Conservation (phyloP, 92 coral and sea anemone genomes). For the Muricea muricata region DNA sequence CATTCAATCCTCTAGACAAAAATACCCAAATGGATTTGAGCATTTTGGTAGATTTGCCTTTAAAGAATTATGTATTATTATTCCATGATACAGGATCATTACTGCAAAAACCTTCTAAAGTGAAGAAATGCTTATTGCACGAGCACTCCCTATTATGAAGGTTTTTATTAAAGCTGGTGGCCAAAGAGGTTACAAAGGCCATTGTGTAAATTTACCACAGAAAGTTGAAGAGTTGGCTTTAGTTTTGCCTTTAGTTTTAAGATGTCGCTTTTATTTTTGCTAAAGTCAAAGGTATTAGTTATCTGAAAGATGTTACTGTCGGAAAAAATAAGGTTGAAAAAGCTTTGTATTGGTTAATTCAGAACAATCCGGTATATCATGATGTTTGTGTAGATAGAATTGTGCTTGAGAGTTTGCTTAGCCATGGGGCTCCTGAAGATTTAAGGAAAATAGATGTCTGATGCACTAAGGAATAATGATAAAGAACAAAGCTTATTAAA, state of each 20-base stretch:
- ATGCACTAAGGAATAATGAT: not conserved
- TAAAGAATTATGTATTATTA: constrained; percentile 8
- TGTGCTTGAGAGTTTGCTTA: constrained; percentile 42
- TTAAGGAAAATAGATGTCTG: constrained; percentile 21
- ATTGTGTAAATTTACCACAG: constrained; percentile 62
- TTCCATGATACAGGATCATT: constrained; percentile 29
- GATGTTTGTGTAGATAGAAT: constrained; percentile 32
- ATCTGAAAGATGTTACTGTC: constrained; percentile 56
- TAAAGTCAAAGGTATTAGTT: constrained; percentile 54
- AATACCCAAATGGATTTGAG: not conserved
- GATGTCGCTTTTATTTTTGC: constrained; percentile 52
- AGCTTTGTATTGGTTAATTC: constrained; percentile 53
- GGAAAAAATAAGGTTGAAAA: constrained; percentile 55
- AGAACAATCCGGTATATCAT: constrained; percentile 60
- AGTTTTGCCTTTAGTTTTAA: constrained; percentile 51
- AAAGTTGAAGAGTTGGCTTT: constrained; percentile 52
- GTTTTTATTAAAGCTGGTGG: constrained; percentile 21
- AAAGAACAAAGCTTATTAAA: not conserved
- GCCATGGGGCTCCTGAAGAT: constrained; percentile 41
- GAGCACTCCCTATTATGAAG: constrained; percentile 15
- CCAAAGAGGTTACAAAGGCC: constrained; percentile 59
- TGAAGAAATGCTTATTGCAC: not conserved
- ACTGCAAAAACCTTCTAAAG: constrained; percentile 33
- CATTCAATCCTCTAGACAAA: not conserved
- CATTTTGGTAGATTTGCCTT: constrained; percentile 4